Conservation (phyloP, 2,888 invertebrate species). For the Hirudinaria manillensis region DNA sequence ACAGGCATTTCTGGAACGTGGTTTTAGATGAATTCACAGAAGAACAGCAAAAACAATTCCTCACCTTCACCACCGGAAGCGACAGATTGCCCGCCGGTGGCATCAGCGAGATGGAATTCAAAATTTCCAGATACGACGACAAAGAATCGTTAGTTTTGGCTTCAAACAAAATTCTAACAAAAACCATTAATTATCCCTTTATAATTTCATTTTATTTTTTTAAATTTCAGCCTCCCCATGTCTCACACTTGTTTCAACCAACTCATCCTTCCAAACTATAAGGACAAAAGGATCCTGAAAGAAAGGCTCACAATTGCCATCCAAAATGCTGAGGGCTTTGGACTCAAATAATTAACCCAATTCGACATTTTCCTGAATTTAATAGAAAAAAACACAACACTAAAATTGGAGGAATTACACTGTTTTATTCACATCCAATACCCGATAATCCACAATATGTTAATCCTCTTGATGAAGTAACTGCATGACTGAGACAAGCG, state of each 20-base stretch:
- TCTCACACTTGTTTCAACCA: constrained; percentile 65
- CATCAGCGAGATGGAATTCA: constrained; percentile 63
- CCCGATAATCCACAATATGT: too few species aligned
- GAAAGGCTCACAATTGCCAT: constrained; percentile 61
- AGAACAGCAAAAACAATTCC: constrained; percentile 60
- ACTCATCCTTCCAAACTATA: constrained; percentile 61
- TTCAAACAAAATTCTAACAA: background rate
- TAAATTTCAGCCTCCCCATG: constrained; percentile 58
- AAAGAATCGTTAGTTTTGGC: constrained; percentile 49
- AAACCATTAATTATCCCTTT: background rate
- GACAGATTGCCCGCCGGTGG: constrained; percentile 64
- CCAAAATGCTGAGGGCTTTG: constrained; percentile 63
- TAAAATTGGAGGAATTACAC: too few species aligned
- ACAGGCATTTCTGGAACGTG: constrained; percentile 62
- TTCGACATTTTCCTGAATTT: background rate
- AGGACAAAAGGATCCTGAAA: constrained; percentile 56
- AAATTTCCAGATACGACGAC: constrained; percentile 56
- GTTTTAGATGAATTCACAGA: constrained; percentile 56
- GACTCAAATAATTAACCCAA: constrained; percentile 55
- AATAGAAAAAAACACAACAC: too few species aligned
- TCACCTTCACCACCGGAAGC: constrained; percentile 62
- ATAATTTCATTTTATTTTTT: background rate
- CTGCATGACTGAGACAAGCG: too few species aligned
- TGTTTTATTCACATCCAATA: too few species aligned
- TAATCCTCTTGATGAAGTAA: too few species aligned